Evolutionary conservation across 2,888 invertebrate species (phyloP), one percentile per base, ranked within the genome.

Genomic region (Orthonevra nobilis): DNA sequence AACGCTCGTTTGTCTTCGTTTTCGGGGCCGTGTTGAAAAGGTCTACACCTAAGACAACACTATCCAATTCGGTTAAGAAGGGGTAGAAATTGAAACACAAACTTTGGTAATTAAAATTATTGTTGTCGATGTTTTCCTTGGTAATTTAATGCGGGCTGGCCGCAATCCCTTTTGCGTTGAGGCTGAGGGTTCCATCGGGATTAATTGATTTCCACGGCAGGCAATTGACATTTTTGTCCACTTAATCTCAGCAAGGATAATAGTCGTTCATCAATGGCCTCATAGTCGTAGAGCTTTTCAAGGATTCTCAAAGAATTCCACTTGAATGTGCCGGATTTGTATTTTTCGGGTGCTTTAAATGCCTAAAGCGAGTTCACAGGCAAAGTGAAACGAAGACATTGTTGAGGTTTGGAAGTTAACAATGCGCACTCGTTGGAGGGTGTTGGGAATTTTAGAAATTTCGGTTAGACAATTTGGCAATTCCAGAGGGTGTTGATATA

Each of bases 101-200:
- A 40, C 20, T 61, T 74, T 48, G 10, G 46, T 54, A 30, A 54
- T 61, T 74, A 68, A 74, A 68, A 68, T 68, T 46, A 60, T 30
- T 68, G 36, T 40, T 61, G 30, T 23, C 44, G 12, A 44, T 32
- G 56, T 48, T 72, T 40, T 6, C 28, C 4, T 17, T 36, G n/a
- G 7, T 15, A 58, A 48, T 56, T 68, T 20, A 26, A 40, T 40
- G 20, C 17, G 30, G 20, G 30, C 17, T 28, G 12, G 20, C 40
- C 19, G 4, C 23, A 30, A 44, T 44, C 23, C 28, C 26, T 46
- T 17, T 20, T 2, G 34, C 46, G 44, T 15, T 36, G 46, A 26
- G 19, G 26, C 6, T n/a, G 28, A 38, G 23, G 23, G 5, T 23
- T 4, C 23, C 23, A 23, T 4, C 5, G 23, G 46, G 30, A 40